phyloP scores from a whole-genome alignment of 2,888 invertebrate species.

The Gibbula magus region DNA sequence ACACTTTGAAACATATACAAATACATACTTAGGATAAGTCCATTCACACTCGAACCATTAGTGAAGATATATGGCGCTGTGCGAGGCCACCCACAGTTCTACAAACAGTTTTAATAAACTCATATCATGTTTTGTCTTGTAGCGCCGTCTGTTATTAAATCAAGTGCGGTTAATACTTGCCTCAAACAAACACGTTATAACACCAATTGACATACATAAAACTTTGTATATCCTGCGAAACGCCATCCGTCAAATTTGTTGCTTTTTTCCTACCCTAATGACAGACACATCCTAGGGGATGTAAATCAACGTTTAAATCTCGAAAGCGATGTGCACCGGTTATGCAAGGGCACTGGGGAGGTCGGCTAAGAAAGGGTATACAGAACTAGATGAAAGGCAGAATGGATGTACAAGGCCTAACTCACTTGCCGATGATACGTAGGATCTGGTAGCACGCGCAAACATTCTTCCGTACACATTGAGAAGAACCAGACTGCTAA shows the following conservation, averaged over 20 bases:
- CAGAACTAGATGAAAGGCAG: background rate
- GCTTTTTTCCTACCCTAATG: background rate
- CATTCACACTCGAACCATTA: too few relatives aligned
- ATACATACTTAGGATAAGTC: too few relatives aligned
- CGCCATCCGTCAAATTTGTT: conserved; percentile 13
- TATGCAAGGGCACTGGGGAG: background rate
- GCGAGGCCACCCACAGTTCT: too few relatives aligned
- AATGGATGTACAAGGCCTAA: background rate
- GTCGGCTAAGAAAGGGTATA: background rate
- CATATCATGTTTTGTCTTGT: too few relatives aligned
- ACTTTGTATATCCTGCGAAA: background rate
- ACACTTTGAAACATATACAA: too few relatives aligned
- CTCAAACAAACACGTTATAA: background rate
- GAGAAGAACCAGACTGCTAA: background rate
- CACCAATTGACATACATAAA: background rate
- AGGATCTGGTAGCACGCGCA: background rate
- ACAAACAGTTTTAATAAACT: too few relatives aligned
- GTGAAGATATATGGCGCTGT: too few relatives aligned
- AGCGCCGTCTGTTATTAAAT: too few relatives aligned
- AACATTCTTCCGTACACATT: background rate
- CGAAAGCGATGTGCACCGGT: background rate
- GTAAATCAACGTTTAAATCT: background rate
- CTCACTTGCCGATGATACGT: background rate
- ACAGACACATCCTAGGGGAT: conserved; percentile 2
- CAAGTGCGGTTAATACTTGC: too few relatives aligned